These are phyloP conservation scores for Brachionus paranguensis DNA, from an alignment of 1,140 invertebrate genomes.

Conservation along the genomic window DNA sequence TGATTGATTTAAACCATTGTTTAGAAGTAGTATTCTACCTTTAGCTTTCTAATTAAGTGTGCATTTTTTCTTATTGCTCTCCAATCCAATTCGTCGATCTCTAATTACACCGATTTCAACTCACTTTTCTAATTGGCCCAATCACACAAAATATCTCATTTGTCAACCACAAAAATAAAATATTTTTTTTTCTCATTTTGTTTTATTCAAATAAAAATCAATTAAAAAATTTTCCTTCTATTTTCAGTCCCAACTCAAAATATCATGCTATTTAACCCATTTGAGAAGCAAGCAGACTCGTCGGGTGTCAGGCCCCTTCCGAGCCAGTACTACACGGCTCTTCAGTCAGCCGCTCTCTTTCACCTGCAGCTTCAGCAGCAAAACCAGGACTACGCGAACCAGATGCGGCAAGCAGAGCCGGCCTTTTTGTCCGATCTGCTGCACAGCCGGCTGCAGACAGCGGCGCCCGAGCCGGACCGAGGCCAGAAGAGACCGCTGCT, in stretches of 20 bases:
- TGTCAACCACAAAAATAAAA: background rate
- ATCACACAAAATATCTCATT: background rate
- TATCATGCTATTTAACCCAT: background rate
- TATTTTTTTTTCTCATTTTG: background rate
- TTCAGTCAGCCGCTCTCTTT: slow-evolving; percentile 20
- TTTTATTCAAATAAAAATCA: slow-evolving; percentile 31
- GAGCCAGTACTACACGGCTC: background rate
- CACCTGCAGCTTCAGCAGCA: slow-evolving; percentile 7
- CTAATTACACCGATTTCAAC: background rate
- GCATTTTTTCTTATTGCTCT: background rate
- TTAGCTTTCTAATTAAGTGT: background rate
- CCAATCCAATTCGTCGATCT: background rate
- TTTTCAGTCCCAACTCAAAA: background rate
- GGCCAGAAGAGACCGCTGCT: background rate
- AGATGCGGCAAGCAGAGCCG: background rate
- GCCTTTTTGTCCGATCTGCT: background rate
- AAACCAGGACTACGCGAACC: background rate
- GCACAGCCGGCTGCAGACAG: background rate
- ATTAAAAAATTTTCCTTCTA: background rate
- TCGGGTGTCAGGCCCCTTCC: background rate
- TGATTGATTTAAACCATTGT: slow-evolving; percentile 29
- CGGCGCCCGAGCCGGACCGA: background rate
- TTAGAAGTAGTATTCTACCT: background rate
- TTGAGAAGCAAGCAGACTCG: background rate
- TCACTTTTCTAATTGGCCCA: background rate